phyloP scores from a whole-genome alignment of 2,113 vertebrate species.

The Callionymus lyra region DNA sequence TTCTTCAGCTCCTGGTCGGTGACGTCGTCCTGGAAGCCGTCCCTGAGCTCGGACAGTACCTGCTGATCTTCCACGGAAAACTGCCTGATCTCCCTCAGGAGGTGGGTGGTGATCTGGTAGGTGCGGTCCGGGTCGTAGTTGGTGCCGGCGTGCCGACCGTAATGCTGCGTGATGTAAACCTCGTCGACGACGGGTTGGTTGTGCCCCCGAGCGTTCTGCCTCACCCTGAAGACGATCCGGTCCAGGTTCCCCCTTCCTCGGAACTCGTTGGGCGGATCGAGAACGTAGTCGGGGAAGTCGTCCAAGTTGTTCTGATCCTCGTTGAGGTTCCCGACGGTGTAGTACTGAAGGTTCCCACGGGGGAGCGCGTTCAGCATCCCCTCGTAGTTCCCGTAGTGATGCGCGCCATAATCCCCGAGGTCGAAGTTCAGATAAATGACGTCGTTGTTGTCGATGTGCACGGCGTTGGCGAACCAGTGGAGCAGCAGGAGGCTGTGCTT shows the following conservation, averaged over 20 bases:
- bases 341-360: not conserved
- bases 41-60: slow-evolving; percentile 17
- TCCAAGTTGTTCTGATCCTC: not conserved
- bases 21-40: slow-evolving; percentile 15
- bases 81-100: slow-evolving; percentile 30
- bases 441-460: slow-evolving; percentile 23
- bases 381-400: slow-evolving; percentile 45
- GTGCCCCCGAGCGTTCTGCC: not conserved
- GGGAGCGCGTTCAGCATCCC: slow-evolving; percentile 11
- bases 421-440: slow-evolving; percentile 35
- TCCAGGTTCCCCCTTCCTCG: slow-evolving; percentile 26
- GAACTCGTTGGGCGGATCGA: not conserved
- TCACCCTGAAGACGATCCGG: slow-evolving; percentile 43
- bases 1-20: slow-evolving; percentile 1
- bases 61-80: slow-evolving; percentile 21
- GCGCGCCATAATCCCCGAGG: slow-evolving; percentile 32
- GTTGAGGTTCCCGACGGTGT: slow-evolving; percentile 39
- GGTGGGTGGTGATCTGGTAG: slow-evolving; percentile 29
- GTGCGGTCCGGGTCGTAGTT: slow-evolving; percentile 41
- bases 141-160: slow-evolving; percentile 4
- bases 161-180: slow-evolving; percentile 54
- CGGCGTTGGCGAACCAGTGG: slow-evolving; percentile 46
- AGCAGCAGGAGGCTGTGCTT: slow-evolving; percentile 44
- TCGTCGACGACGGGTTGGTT: slow-evolving; percentile 9
- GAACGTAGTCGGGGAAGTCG: slow-evolving; percentile 34